Evolutionary conservation across 2,113 vertebrate genomes (phyloP).

Genomic region (Prietella phreatophila): DNA sequence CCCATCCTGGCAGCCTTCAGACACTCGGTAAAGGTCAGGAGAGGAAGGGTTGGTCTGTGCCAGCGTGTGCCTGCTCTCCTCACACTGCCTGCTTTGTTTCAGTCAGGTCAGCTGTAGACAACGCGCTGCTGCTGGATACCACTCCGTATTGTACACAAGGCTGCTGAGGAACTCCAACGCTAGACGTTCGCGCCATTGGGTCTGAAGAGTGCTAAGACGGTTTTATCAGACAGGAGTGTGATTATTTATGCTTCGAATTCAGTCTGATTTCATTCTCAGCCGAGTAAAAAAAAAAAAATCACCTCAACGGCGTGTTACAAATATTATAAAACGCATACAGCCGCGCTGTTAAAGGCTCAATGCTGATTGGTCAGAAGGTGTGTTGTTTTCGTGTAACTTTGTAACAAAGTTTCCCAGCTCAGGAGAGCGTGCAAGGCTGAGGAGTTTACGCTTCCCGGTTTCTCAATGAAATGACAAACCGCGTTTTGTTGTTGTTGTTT

Average conservation of each 20-base stretch:
- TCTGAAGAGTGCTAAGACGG: too few species aligned
- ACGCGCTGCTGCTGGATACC: slow-evolving; percentile 26
- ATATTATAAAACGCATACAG: background rate
- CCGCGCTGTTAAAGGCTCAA: background rate
- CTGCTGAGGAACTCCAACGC: background rate
- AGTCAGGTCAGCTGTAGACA: slow-evolving; percentile 1
- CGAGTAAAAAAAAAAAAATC: background rate
- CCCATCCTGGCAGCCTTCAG: slow-evolving; percentile 47
- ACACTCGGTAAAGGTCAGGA: slow-evolving; percentile 63
- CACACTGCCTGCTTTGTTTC: slow-evolving; percentile 57
- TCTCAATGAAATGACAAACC: background rate
- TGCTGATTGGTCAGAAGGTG: background rate
- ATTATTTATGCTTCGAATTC: background rate
- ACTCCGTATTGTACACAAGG: background rate
- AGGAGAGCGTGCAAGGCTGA: background rate
- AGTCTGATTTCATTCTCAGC: background rate
- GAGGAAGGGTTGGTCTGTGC: slow-evolving; percentile 47
- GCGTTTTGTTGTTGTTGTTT: too few species aligned
- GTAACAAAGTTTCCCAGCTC: background rate
- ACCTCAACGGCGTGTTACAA: background rate
- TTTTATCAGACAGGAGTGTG: background rate
- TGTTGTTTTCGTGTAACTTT: background rate
- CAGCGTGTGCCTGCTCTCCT: slow-evolving; percentile 40
- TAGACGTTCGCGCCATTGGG: background rate
- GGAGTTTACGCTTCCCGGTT: background rate